Evolutionary conservation across 2,113 vertebrate genomes (phyloP), one percentile per base, ranked within the genome.

Genomic region (Solea senegalensis): DNA sequence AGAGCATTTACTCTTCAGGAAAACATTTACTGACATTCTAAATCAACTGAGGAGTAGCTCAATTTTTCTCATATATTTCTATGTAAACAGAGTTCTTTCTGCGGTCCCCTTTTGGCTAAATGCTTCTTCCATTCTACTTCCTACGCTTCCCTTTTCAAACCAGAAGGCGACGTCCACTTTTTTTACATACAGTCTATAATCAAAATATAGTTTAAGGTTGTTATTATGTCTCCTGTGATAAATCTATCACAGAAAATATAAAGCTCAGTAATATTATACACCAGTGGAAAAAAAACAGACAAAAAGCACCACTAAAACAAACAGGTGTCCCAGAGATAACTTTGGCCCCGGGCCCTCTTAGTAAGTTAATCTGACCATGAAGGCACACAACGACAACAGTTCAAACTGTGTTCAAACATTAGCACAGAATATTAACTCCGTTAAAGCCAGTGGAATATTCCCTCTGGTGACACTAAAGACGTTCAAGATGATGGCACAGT

Each of bases 391-490:
- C 7, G 26, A 34, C 11, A 50, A n/a, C 53, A 45, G 46, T 28
- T 64, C 39, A 12, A 41, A 46, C 40, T 40, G 43, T 26, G 55
- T 45, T 49, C 9, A 41, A 65, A 53, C 50, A 65, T 65, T 51
- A 43, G 13, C 26, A 44, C 44, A 49, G 15, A 14, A 67, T 48
- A 43, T 58, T 52, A 75, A 40, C 69, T 27, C 16, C 34, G 75
- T 21, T 7, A 39, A 14, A 67, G 26, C 13, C 55, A 49, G 1
- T 4, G 0, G 15, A 65, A 57, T 9, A 44, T 50, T 56, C 52
- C 34, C 15, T 63, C 45, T 27, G 44, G 54, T 44, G 7, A 46
- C 16, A 49, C 4, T 56, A 5, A 63, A 16, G 13, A 56, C 27
- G 41, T 60, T 48, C 14, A 50, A n/a, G 44, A 61, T n/a, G 14